These are phyloP conservation scores for Chaunax sp. DNA, from an alignment of 2,797 vertebrate species.

Conservation along the genomic window DNA sequence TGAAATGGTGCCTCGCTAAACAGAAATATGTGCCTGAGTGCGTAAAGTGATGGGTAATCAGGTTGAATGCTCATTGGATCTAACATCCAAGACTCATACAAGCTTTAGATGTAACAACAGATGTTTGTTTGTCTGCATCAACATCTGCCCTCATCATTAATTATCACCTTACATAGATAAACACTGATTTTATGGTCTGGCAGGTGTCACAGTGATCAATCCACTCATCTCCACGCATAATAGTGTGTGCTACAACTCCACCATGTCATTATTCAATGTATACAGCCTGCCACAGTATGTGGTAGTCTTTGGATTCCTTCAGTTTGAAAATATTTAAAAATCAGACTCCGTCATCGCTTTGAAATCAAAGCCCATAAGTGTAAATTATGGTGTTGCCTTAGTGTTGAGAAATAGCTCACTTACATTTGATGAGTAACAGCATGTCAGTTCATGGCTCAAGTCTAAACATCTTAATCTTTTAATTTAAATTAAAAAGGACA, in stretches of 20 bases:
- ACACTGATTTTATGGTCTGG: slow-evolving; percentile 2
- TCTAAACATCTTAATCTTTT: not conserved
- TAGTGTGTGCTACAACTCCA: not conserved
- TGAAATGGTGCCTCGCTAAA: slow-evolving; percentile 24
- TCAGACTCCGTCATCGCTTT: slow-evolving; percentile 21
- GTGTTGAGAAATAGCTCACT: slow-evolving; percentile 17
- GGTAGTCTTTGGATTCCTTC: slow-evolving; percentile 9
- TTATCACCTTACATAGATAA: not conserved
- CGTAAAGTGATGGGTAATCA: slow-evolving; percentile 4
- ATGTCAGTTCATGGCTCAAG: slow-evolving; percentile 1
- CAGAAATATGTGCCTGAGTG: slow-evolving; percentile 6
- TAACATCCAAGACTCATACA: not conserved
- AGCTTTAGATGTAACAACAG: not conserved
- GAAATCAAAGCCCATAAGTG: slow-evolving; percentile 16
- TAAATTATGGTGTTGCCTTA: not conserved
- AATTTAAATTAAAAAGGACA: slow-evolving; percentile 5
- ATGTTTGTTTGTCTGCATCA: slow-evolving; percentile 12
- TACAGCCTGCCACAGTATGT: slow-evolving; percentile 3
- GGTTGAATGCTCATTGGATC: not conserved
- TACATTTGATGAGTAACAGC: slow-evolving; percentile 7
- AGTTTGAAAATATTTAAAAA: slow-evolving; percentile 12
- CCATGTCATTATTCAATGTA: slow-evolving; percentile 11
- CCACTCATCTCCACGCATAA: not conserved
- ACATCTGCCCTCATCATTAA: slow-evolving; percentile 18
- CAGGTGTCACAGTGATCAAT: not conserved